phyloP scores from a whole-genome alignment of 2,113 vertebrate genomes.

The Orientallactaga bullata region DNA sequence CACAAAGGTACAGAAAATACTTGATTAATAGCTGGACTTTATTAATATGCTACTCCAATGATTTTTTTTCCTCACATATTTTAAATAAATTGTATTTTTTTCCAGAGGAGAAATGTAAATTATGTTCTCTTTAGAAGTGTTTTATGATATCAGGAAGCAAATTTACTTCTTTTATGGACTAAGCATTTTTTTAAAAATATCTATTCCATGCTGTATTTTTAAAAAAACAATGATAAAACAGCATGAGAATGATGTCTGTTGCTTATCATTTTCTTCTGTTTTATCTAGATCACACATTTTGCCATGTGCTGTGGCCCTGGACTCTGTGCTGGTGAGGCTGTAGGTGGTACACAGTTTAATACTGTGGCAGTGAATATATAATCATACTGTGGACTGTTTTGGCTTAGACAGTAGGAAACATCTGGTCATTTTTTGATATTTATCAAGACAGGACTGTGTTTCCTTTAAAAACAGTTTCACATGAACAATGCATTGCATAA shows the following conservation, averaged over 20 bases:
- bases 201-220: background rate
- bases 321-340: background rate
- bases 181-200: background rate
- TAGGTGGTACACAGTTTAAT: background rate
- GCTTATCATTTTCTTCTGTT: background rate
- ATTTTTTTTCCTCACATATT: background rate
- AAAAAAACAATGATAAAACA: background rate
- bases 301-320: background rate
- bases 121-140: background rate
- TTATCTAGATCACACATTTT: background rate
- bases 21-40: background rate
- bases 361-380: background rate
- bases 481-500: conserved; percentile 83
- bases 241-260: background rate
- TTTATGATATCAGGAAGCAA: background rate
- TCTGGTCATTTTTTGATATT: conserved; percentile 84
- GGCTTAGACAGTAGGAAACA: conserved; percentile 88
- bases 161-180: conserved; percentile 24
- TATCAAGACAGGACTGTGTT: conserved; percentile 82
- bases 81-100: background rate
- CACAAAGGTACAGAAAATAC: background rate
- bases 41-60: background rate
- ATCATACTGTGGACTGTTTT: conserved; percentile 73
- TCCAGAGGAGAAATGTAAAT: conserved; percentile 8
- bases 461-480: conserved; percentile 86